Percentiles rank a stretch among this genome's conserved stretches.
Evolutionary conservation across 2,888 invertebrate genomes (phyloP).

Genomic region (Ypsolopha sequella): DNA sequence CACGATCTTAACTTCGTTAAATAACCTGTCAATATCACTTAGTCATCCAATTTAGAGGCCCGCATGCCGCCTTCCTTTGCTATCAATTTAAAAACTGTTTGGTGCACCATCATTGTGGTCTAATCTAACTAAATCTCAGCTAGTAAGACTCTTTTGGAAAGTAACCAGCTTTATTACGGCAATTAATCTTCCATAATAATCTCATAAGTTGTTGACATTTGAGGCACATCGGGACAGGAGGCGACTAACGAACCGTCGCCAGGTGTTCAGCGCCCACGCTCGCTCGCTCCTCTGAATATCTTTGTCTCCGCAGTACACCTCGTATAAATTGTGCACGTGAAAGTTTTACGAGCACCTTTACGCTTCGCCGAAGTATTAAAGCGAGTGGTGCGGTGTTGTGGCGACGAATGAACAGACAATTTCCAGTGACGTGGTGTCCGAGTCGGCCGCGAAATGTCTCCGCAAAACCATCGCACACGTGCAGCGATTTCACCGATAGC

Average conservation of each 20-base stretch:
- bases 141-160: not conserved
- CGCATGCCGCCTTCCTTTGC: slow-evolving; percentile 33
- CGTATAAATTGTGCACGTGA: slow-evolving; percentile 64
- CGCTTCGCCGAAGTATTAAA: slow-evolving; percentile 60
- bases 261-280: slow-evolving; percentile 64
- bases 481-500: slow-evolving; percentile 62
- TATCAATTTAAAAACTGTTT: not conserved
- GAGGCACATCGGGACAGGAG: slow-evolving; percentile 25
- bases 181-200: not conserved
- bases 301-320: slow-evolving; percentile 51
- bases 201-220: not conserved
- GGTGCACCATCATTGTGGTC: not conserved
- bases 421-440: slow-evolving; percentile 12
- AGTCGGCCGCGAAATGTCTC: slow-evolving; percentile 41
- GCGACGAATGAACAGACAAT: slow-evolving; percentile 43
- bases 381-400: slow-evolving; percentile 20
- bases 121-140: not conserved
- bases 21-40: slow-evolving; percentile 38
- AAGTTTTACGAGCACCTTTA: slow-evolving; percentile 67
- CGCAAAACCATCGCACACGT: slow-evolving; percentile 46
- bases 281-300: slow-evolving; percentile 51
- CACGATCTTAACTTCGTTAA: slow-evolving; percentile 21
- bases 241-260: slow-evolving; percentile 56
- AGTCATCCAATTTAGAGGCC: slow-evolving; percentile 46
- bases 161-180: not conserved